Conservation (phyloP, 2,113 vertebrate species). For the Heterotilapia buettikoferi region DNA sequence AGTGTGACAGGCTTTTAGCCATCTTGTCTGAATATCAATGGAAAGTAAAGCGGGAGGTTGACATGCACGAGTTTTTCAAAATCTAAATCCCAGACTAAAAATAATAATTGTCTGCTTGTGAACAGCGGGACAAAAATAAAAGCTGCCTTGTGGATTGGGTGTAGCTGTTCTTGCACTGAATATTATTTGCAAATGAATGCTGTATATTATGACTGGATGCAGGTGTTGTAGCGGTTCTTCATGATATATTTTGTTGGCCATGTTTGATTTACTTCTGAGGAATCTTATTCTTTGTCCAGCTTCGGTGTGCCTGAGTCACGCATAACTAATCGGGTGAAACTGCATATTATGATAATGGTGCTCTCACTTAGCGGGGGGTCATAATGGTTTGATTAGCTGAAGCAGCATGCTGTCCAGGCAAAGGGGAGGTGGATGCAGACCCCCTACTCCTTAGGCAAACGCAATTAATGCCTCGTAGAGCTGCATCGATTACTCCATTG, state of each 20-base stretch:
- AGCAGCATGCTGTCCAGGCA: background rate
- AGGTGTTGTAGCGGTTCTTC: background rate
- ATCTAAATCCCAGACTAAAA: background rate
- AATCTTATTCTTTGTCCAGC: background rate
- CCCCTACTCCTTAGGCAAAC: background rate
- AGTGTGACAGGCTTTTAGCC: background rate
- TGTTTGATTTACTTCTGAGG: background rate
- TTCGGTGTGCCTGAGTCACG: background rate
- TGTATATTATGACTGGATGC: background rate
- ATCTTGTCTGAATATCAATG: background rate
- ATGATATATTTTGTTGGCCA: background rate
- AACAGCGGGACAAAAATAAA: slow-evolving; percentile 2
- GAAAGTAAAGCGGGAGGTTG: background rate
- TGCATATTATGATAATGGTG: slow-evolving; percentile 14
- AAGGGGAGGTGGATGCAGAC: background rate
- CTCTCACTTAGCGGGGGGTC: slow-evolving; percentile 8
- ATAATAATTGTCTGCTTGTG: background rate
- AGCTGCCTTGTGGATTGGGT: background rate
- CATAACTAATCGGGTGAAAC: slow-evolving; percentile 27
- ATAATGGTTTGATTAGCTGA: slow-evolving; percentile 21
- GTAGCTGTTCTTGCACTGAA: background rate
- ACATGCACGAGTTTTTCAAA: background rate
- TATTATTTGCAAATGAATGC: background rate
- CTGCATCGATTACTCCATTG: background rate
- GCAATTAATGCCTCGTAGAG: background rate